Conservation (phyloP, 2,797 vertebrate species). For the Pteropus rufus region DNA sequence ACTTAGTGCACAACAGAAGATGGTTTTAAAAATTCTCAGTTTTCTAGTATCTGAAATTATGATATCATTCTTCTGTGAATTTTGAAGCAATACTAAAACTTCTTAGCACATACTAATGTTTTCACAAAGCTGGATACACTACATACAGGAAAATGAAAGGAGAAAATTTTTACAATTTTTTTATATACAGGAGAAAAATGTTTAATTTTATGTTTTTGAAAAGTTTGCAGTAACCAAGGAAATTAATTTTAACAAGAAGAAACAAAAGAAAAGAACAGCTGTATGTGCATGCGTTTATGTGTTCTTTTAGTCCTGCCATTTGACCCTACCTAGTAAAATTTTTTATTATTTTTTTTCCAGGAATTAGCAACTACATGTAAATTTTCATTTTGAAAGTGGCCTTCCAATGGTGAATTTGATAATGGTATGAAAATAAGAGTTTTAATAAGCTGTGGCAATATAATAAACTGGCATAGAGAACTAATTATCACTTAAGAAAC, state of each 20-base stretch:
- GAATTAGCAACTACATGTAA: constrained; percentile 62
- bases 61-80: not conserved
- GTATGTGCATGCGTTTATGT: not conserved
- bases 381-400: constrained; percentile 66
- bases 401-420: constrained; percentile 71
- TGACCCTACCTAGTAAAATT: not conserved
- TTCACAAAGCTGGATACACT: not conserved
- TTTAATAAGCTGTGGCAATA: constrained; percentile 78
- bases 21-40: not conserved
- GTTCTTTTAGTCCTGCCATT: not conserved
- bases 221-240: not conserved
- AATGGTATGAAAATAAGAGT: constrained; percentile 77
- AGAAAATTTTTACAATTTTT: not conserved
- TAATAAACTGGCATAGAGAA: constrained; percentile 79
- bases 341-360: constrained; percentile 34
- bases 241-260: not conserved
- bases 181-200: not conserved
- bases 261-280: not conserved
- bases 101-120: not conserved
- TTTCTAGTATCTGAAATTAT: not conserved
- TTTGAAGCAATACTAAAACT: not conserved
- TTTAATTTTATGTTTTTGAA: not conserved
- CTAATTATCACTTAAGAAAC: constrained; percentile 79
- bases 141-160: not conserved
- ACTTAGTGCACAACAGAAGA: not conserved